Conservation (phyloP, 2,113 vertebrate species). For the Illadopsis cleaveri region DNA sequence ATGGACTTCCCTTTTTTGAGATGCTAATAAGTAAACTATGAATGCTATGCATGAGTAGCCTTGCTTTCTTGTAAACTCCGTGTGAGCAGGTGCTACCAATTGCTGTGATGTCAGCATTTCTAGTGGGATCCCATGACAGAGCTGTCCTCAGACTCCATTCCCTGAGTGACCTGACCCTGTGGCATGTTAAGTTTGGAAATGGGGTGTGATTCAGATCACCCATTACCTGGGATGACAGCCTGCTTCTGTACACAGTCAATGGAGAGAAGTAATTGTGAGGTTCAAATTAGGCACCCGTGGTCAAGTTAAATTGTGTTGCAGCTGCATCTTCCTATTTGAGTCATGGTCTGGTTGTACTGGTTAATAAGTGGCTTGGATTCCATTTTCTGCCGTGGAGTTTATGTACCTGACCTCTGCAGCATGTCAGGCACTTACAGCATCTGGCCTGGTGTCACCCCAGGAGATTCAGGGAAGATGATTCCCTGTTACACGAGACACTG, state of each 20-base stretch:
- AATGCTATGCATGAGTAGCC: neutral
- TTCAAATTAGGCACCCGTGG: neutral
- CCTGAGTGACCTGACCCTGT: slow-evolving; percentile 11
- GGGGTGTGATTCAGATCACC: slow-evolving; percentile 9
- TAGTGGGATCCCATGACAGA: neutral
- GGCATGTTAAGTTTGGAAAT: neutral
- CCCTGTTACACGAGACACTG: neutral
- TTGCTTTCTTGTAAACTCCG: neutral
- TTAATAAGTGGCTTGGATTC: neutral
- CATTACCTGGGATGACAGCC: neutral
- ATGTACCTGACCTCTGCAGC: slow-evolving; percentile 43
- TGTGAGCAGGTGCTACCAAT: neutral
- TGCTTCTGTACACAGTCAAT: neutral
- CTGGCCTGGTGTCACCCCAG: neutral
- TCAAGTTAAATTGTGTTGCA: neutral
- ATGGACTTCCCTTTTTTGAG: neutral
- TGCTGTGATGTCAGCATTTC: neutral
- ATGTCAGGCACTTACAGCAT: slow-evolving; percentile 2
- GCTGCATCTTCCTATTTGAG: neutral
- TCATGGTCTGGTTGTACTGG: slow-evolving; percentile 54
- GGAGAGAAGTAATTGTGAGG: neutral
- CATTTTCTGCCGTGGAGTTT: neutral
- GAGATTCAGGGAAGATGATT: neutral
- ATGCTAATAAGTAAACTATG: neutral
- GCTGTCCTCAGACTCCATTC: neutral